Conservation (phyloP, 2,888 invertebrate species). For the Cyclophora albipunctata region DNA sequence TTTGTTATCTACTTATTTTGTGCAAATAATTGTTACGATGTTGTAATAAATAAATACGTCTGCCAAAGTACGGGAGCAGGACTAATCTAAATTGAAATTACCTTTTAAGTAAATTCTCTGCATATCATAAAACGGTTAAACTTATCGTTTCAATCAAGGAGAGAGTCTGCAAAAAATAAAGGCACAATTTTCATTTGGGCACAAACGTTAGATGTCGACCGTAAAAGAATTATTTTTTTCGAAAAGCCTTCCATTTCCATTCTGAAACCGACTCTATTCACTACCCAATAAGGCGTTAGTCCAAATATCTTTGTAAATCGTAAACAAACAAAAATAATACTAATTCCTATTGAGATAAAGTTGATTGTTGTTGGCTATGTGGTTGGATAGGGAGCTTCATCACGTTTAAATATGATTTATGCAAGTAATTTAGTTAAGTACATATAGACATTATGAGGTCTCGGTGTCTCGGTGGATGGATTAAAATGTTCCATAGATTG, state of each 20-base stretch:
- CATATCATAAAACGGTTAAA: slow-evolving; percentile 6
- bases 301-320: too few relatives aligned
- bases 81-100: slow-evolving; percentile 5
- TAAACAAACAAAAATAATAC: slow-evolving; percentile 22
- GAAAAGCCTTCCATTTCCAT: slow-evolving; percentile 26
- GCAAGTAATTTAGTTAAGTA: slow-evolving; percentile 74
- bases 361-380: slow-evolving; percentile 27
- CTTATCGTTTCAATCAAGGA: slow-evolving; percentile 12
- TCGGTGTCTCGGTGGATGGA: slow-evolving; percentile 44
- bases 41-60: too few relatives aligned
- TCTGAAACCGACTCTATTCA: too few relatives aligned
- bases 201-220: slow-evolving; percentile 29
- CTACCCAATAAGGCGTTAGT: too few relatives aligned
- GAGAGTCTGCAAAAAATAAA: slow-evolving; percentile 11
- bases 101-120: not conserved
- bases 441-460: slow-evolving; percentile 64
- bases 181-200: slow-evolving; percentile 23
- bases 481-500: slow-evolving; percentile 57
- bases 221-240: slow-evolving; percentile 32
- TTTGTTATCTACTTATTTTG: too few relatives aligned
- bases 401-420: slow-evolving; percentile 75
- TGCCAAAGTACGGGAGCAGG: not conserved
- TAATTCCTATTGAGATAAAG: slow-evolving; percentile 27
- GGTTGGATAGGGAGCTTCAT: slow-evolving; percentile 38
- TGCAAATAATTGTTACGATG: too few relatives aligned